Percentiles rank a stretch among this genome's conserved stretches.
These are phyloP conservation scores for Excalfactoria chinensis DNA, from an alignment of 2,113 vertebrate species.

Conservation along the genomic window DNA sequence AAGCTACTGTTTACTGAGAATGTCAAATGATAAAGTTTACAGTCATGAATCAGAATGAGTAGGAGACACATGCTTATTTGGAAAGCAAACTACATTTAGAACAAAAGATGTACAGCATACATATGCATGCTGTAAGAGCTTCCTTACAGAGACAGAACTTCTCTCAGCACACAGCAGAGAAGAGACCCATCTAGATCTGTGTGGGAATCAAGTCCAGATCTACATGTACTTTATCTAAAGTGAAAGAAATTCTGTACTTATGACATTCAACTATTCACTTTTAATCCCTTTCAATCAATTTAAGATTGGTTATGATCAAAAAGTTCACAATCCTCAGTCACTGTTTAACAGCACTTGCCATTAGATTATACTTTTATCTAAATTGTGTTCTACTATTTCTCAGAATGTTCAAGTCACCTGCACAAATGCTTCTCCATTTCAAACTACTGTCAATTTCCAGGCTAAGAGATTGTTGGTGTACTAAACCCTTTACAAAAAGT, in stretches of 20 bases:
- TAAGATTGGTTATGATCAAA: background rate
- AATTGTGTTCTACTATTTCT: background rate
- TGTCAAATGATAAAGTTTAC: conserved; percentile 39
- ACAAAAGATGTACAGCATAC: background rate
- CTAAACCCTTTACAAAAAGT: background rate
- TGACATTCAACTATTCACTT: background rate
- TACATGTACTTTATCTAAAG: background rate
- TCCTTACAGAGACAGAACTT: background rate
- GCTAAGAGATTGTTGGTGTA: background rate
- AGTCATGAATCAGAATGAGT: conserved; percentile 45
- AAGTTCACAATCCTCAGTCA: background rate
- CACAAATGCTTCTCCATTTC: background rate
- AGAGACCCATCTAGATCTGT: background rate
- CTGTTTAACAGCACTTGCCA: background rate
- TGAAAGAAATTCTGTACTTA: background rate
- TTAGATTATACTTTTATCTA: background rate
- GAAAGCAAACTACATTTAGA: conserved; percentile 28
- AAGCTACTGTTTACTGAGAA: conserved; percentile 35
- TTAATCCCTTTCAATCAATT: background rate
- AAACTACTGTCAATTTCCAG: background rate
- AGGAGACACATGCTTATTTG: conserved; percentile 24
- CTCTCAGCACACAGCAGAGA: background rate
- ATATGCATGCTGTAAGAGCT: background rate
- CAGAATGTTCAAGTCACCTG: background rate
- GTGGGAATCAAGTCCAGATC: background rate